Evolutionary conservation across 2,113 vertebrate species (phyloP).

Genomic region (Mormyrus lacerda): DNA sequence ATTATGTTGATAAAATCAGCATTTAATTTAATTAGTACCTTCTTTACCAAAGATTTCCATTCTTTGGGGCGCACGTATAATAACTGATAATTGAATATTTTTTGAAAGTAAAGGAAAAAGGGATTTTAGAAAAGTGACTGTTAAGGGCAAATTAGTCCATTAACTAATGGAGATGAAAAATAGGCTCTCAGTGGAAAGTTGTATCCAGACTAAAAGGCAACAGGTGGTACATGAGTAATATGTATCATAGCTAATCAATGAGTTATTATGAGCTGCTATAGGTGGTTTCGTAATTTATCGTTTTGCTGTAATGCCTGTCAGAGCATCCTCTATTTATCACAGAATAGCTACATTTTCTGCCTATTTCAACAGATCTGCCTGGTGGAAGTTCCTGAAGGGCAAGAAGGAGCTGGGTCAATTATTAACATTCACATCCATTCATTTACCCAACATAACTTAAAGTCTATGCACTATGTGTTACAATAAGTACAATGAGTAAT

Average conservation of each 20-base stretch:
- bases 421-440: background rate
- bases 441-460: background rate
- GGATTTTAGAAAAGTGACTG: background rate
- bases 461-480: background rate
- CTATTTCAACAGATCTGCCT: background rate
- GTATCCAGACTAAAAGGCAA: background rate
- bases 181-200: background rate
- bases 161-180: background rate
- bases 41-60: background rate
- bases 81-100: background rate
- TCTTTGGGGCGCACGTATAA: background rate
- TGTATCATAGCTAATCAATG: background rate
- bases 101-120: background rate
- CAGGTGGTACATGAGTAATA: background rate
- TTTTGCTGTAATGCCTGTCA: background rate
- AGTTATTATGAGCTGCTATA: background rate
- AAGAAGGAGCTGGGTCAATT: background rate
- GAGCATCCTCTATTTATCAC: background rate
- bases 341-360: background rate
- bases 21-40: conserved; percentile 3
- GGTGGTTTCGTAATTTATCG: background rate
- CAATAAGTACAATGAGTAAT: background rate
- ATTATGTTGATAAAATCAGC: background rate
- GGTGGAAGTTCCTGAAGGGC: background rate
- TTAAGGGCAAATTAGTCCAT: background rate